Evolutionary conservation across 92 coral and sea anemone species (phyloP).

Genomic region (Porites cylindrica): DNA sequence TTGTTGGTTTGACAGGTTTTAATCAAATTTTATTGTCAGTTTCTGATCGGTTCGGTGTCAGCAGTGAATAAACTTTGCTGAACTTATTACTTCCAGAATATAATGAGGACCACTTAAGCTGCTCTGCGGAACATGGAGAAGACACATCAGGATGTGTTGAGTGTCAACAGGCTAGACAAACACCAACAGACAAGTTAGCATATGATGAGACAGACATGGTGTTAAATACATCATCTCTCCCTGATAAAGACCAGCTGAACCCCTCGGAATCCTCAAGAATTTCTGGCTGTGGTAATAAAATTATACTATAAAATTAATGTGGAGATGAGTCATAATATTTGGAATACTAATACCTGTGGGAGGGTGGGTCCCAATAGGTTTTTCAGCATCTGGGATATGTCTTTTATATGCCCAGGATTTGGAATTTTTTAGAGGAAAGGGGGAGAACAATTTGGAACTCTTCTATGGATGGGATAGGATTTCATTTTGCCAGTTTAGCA

Average conservation of each 20-base stretch:
- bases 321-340: no score
- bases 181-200: constrained; percentile 5
- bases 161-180: constrained; percentile 15
- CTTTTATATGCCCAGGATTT: no score
- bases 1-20: no score
- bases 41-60: neutral
- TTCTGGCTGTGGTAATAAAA: constrained; percentile 54
- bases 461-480: no score
- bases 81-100: constrained; percentile 13
- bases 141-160: neutral
- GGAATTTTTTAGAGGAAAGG: no score
- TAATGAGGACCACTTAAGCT: neutral
- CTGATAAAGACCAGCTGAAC: neutral
- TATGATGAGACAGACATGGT: neutral
- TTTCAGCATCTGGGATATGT: no score
- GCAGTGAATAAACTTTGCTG: neutral
- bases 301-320: no score
- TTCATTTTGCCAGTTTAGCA: no score
- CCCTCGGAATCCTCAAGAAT: constrained; percentile 31
- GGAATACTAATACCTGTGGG: no score
- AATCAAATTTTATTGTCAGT: no score
- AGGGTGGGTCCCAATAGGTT: no score
- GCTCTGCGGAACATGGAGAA: neutral
- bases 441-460: no score
- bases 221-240: neutral